A percentile compares a stretch with the other conserved stretches of the same genome.
phyloP scores from a whole-genome alignment of 2,888 invertebrate species.

The Tanaodytes sp. region DNA sequence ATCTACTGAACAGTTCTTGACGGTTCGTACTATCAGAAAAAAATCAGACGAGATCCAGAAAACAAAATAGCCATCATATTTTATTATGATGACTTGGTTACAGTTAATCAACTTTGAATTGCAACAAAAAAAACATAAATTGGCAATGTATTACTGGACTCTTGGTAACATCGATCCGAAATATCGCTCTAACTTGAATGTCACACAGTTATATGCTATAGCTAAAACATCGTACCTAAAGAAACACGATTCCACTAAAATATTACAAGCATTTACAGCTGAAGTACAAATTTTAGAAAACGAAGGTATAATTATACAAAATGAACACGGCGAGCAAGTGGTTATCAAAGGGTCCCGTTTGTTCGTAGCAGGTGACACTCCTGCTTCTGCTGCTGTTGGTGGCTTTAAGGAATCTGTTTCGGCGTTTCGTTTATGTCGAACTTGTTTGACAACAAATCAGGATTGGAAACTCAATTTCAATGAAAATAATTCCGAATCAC shows the following conservation, averaged over 20 bases:
- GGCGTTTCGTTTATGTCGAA: conserved; percentile 11
- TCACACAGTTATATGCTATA: conserved; percentile 36
- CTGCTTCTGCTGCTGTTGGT: too few relatives aligned
- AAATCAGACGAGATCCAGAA: not conserved
- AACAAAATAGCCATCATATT: conserved; percentile 50
- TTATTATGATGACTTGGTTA: too few relatives aligned
- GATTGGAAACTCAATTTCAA: conserved; percentile 3
- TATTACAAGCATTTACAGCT: conserved; percentile 42
- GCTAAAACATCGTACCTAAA: conserved; percentile 37
- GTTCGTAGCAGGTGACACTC: too few relatives aligned
- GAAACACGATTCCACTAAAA: conserved; percentile 30
- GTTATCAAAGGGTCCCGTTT: too few relatives aligned
- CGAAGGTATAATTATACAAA: conserved; percentile 29
- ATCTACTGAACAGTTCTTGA: too few relatives aligned
- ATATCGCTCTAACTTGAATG: conserved; percentile 7
- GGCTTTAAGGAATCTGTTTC: too few relatives aligned
- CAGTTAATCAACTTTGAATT: conserved; percentile 11
- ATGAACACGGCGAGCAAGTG: conserved; percentile 6
- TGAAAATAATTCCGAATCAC: conserved; percentile 4
- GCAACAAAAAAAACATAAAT: conserved; percentile 12
- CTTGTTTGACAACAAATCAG: conserved; percentile 5
- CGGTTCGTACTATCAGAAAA: too few relatives aligned
- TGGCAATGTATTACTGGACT: conserved; percentile 24
- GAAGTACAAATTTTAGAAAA: conserved; percentile 38
- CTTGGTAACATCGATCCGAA: conserved; percentile 1